Evolutionary conservation across 1,140 invertebrate genomes (phyloP), one percentile per base, ranked within the genome.

Genomic region (Akabosia matsudoensis): DNA sequence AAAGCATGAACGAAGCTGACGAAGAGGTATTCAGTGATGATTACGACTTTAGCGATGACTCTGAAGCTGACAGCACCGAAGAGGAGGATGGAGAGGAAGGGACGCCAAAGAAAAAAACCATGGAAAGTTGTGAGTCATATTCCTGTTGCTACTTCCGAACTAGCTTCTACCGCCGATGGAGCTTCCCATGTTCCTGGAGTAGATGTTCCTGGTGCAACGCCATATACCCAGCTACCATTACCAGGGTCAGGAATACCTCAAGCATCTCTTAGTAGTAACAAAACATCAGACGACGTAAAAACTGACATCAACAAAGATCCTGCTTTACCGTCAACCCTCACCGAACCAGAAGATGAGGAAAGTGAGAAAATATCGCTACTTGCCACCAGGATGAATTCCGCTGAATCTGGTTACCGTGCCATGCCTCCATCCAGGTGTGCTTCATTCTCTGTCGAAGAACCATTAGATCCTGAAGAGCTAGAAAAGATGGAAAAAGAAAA

Each of bases 401-500:
- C 61, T 10, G 61, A 28, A 28, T 67, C 61, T 7, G 61, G 61
- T 30, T 67, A 67, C 30, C 24, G 61, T 30, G 61, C 61, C 3
- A 67, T 67, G 61, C 61, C 61, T 30, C 61, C 61, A 30, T 30
- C 24, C n/a, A 28, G 24, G 7, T n/a, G n/a, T n/a, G 61, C 30
- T 30, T 2, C 2, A 7, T 67, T 30, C 22, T 30, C 24, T 10
- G 26, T 24, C 24, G 7, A 67, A 67, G 24, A 7, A 2, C 31
- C 61, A 1, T 10, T 30, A n/a, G 61, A 67, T 13, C 10, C 30
- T 2, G 24, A 67, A 30, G 61, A 67, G 7, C 24, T 30, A n/a
- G 61, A 67, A 67, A 67, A 67, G 7, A 3, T 30, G 30, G 61
- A 67, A 67, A 67, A 67, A n/a, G 61, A 67, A 30, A 67, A 67